These are phyloP conservation scores for Drosophila bunnanda DNA, from an alignment of 2,888 invertebrate species.

Conservation along the genomic window DNA sequence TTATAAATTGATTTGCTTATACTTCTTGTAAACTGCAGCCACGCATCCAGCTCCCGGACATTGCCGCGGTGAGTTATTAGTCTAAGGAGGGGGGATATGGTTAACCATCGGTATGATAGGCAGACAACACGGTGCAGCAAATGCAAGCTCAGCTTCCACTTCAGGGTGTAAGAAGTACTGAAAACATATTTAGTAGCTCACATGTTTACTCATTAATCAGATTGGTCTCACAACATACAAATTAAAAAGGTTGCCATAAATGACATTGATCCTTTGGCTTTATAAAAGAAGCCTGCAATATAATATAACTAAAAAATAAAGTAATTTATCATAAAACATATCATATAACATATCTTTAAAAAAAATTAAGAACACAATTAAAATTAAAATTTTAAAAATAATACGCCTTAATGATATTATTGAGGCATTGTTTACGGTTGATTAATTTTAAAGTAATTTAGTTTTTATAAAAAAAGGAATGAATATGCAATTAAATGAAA, in stretches of 20 bases:
- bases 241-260: too few species aligned
- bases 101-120: not conserved
- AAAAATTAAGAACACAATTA: too few species aligned
- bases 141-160: not conserved
- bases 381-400: too few species aligned
- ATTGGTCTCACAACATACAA: too few species aligned
- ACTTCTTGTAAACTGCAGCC: constrained; percentile 16
- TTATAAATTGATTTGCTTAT: constrained; percentile 61
- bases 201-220: not conserved
- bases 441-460: not conserved
- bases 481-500: not conserved
- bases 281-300: too few species aligned
- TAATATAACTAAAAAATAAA: too few species aligned
- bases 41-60: constrained; percentile 17
- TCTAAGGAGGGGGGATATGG: not conserved
- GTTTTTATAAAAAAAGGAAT: not conserved
- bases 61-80: constrained; percentile 54
- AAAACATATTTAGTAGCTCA: too few species aligned
- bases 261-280: not conserved
- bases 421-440: too few species aligned
- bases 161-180: not conserved
- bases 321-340: too few species aligned
- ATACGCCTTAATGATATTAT: too few species aligned
- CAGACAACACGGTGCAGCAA: not conserved
- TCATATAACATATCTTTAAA: too few species aligned